Evolutionary conservation across 2,113 vertebrate species (phyloP).

Genomic region (Catharus fuscescens): DNA sequence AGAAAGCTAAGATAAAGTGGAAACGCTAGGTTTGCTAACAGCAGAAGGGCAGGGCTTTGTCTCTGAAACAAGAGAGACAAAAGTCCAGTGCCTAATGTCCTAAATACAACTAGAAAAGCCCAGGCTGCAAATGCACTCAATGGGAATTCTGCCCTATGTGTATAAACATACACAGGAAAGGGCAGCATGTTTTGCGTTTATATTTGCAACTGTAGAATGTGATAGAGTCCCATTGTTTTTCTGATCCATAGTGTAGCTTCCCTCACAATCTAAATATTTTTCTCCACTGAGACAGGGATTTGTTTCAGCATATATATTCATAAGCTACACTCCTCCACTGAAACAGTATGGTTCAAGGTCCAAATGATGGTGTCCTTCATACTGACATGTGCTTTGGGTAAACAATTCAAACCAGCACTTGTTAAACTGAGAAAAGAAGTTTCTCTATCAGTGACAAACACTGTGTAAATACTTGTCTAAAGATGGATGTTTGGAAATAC

Average conservation of each 20-base stretch:
- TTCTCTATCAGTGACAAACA: neutral
- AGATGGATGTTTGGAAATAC: neutral
- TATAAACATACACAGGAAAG: conserved; percentile 34
- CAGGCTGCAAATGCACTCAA: conserved; percentile 43
- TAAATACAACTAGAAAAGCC: conserved; percentile 57
- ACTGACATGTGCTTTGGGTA: neutral
- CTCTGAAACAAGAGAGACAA: conserved; percentile 49
- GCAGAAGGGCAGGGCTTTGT: conserved; percentile 37
- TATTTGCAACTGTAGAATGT: conserved; percentile 39
- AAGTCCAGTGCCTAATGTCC: conserved; percentile 31
- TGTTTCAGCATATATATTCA: neutral
- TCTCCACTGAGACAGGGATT: neutral
- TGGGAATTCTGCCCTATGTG: conserved; percentile 9
- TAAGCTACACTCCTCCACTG: neutral
- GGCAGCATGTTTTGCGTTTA: neutral
- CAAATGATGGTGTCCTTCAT: neutral
- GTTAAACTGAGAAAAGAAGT: neutral
- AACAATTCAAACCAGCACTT: neutral
- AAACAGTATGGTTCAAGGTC: neutral
- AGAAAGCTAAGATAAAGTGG: conserved; percentile 32
- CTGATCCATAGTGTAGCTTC: conserved; percentile 13
- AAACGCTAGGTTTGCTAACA: neutral
- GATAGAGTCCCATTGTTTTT: conserved; percentile 33
- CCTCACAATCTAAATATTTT: neutral
- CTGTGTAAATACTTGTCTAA: neutral